Percentiles rank a stretch among this genome's conserved stretches.
Evolutionary conservation across 1,140 invertebrate species (phyloP).

Genomic region (Oncopeltus fasciatus): DNA sequence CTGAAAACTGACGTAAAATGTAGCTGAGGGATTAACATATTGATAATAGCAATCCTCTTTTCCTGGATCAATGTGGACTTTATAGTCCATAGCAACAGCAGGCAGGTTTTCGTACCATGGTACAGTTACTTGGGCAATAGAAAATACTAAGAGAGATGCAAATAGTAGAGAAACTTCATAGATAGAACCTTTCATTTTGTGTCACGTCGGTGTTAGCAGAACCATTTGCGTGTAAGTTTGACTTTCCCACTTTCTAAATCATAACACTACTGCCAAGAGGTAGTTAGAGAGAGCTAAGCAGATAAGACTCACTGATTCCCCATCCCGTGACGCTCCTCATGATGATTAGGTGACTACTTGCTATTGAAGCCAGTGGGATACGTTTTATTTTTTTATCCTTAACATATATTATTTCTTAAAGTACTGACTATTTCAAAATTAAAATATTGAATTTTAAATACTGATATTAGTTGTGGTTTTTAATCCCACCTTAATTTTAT

Average conservation of each 20-base stretch:
- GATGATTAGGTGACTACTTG: too few species aligned
- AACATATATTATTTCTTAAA: too few species aligned
- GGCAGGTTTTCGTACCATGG: conserved; percentile 40
- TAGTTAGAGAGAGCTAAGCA: too few species aligned
- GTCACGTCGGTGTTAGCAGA: background rate
- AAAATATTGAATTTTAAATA: too few species aligned
- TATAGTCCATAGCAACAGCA: conserved; percentile 86
- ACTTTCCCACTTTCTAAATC: background rate
- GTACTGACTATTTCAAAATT: too few species aligned
- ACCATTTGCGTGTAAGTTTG: background rate
- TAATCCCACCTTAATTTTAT: too few species aligned
- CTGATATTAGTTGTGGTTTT: too few species aligned
- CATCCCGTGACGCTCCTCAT: too few species aligned
- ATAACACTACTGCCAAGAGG: background rate
- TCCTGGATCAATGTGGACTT: conserved; percentile 81
- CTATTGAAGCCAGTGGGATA: too few species aligned
- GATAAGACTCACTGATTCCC: too few species aligned
- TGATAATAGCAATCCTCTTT: conserved; percentile 92
- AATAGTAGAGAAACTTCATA: background rate
- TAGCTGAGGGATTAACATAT: conserved; percentile 79
- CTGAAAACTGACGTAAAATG: conserved; percentile 85
- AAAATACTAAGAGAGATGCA: background rate
- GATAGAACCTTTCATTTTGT: background rate
- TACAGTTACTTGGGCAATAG: conserved; percentile 1
- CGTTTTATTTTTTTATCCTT: too few species aligned